Evolutionary conservation across 2,888 invertebrate genomes (phyloP).

Genomic region (Eristalinus aeneus): DNA sequence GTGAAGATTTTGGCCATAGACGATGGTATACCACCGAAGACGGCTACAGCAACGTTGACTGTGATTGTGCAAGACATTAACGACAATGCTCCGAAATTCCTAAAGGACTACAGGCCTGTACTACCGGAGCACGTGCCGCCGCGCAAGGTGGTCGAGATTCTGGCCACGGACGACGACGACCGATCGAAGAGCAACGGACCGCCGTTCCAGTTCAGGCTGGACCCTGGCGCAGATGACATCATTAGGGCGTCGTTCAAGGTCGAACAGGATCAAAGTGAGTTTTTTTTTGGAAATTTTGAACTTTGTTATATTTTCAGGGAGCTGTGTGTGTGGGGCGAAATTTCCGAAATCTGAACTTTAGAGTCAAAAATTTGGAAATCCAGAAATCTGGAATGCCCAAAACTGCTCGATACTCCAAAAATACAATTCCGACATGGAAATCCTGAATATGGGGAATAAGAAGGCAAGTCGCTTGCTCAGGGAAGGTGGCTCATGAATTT

Average conservation of each 20-base stretch:
- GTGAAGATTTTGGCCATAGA: conserved; percentile 98
- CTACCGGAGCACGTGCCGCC: conserved; percentile 96
- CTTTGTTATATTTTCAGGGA: too few species aligned
- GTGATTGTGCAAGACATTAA: conserved; percentile 97
- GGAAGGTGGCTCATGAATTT: too few species aligned
- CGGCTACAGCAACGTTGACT: conserved; percentile 95
- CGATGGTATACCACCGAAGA: conserved; percentile 95
- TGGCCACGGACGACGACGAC: conserved; percentile 96
- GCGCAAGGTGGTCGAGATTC: conserved; percentile 94
- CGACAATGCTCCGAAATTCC: conserved; percentile 96
- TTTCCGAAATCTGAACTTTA: too few species aligned
- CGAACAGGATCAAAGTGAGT: conserved; percentile 96
- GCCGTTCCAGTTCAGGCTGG: conserved; percentile 96
- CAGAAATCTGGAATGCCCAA: too few species aligned
- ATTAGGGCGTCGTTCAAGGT: conserved; percentile 97
- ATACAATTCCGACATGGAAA: too few species aligned
- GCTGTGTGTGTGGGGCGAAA: too few species aligned
- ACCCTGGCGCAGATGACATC: conserved; percentile 95
- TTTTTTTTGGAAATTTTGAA: background rate
- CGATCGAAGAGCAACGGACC: conserved; percentile 97
- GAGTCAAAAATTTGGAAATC: too few species aligned
- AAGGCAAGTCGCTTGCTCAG: too few species aligned
- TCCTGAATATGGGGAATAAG: too few species aligned
- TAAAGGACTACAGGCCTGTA: conserved; percentile 95
- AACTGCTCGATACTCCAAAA: too few species aligned